phyloP scores from a whole-genome alignment of 2,113 vertebrate genomes.

The Cololabis saira region DNA sequence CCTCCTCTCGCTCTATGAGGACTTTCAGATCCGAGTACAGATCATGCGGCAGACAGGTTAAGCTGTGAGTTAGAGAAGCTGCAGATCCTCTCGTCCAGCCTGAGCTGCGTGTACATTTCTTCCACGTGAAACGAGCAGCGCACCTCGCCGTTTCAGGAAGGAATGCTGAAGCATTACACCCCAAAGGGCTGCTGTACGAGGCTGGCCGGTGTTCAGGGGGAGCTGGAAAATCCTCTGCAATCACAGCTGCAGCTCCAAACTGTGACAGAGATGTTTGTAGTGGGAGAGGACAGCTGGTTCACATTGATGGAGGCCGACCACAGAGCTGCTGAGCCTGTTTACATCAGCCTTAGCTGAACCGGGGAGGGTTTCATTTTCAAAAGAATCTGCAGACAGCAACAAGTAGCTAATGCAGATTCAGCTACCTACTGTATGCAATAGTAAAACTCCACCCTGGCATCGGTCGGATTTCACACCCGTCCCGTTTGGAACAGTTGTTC shows the following conservation, averaged over 20 bases:
- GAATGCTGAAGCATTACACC: constrained; percentile 3
- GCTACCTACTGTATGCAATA: constrained; percentile 2
- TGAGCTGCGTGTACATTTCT: no score
- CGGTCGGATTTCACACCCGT: no score
- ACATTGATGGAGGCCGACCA: constrained; percentile 27
- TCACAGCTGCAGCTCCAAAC: constrained; percentile 28
- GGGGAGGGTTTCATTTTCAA: constrained; percentile 1
- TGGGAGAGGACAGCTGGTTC: constrained; percentile 34
- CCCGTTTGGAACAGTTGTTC: no score
- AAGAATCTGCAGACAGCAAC: constrained; percentile 1
- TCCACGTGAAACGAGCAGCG: neutral
- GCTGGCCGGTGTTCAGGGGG: neutral
- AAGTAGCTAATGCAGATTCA: neutral
- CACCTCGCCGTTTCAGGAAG: neutral
- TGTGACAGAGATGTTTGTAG: constrained; percentile 28
- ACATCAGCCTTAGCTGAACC: constrained; percentile 15
- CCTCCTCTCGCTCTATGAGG: constrained; percentile 1
- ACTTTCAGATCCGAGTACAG: neutral
- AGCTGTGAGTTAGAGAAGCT: neutral
- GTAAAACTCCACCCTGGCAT: no score
- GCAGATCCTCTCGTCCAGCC: neutral
- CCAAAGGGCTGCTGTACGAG: neutral
- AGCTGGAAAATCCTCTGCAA: constrained; percentile 7
- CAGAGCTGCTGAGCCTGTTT: constrained; percentile 24
- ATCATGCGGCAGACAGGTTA: neutral